Conservation (phyloP, 2,888 invertebrate species). For the Acrobasis consociella region DNA sequence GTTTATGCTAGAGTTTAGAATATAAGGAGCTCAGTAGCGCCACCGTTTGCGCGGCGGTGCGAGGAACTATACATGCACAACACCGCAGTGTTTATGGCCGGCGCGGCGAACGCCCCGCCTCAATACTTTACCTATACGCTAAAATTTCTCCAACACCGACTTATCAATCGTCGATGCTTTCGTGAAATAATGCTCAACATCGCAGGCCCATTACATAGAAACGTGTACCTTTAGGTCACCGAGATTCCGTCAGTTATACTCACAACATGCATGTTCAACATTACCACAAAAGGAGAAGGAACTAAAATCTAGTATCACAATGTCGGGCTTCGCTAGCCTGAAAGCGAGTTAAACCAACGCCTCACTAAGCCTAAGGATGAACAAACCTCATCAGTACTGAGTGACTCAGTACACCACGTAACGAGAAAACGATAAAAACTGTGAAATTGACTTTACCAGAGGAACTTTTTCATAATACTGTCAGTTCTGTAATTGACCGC, state of each 20-base stretch:
- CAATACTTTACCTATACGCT: constrained; percentile 76
- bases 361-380: constrained; percentile 49
- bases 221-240: constrained; percentile 52
- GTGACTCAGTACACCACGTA: constrained; percentile 23
- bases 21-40: constrained; percentile 77
- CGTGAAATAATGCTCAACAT: constrained; percentile 56
- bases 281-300: constrained; percentile 70
- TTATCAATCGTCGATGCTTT: constrained; percentile 67
- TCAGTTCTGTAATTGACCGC: constrained; percentile 20
- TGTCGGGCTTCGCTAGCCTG: constrained; percentile 75
- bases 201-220: constrained; percentile 46
- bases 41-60: constrained; percentile 76
- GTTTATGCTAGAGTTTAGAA: constrained; percentile 81
- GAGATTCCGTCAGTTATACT: constrained; percentile 57
- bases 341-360: constrained; percentile 66
- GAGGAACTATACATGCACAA: constrained; percentile 82
- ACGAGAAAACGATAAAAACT: constrained; percentile 24
- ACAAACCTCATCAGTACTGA: constrained; percentile 30
- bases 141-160: constrained; percentile 74
- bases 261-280: constrained; percentile 54
- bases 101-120: constrained; percentile 63
- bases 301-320: constrained; percentile 83
- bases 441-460: constrained; percentile 19
- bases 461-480: constrained; percentile 23
- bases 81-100: constrained; percentile 79